phyloP scores from a whole-genome alignment of 2,888 invertebrate genomes.

The Cybosia mesomella region DNA sequence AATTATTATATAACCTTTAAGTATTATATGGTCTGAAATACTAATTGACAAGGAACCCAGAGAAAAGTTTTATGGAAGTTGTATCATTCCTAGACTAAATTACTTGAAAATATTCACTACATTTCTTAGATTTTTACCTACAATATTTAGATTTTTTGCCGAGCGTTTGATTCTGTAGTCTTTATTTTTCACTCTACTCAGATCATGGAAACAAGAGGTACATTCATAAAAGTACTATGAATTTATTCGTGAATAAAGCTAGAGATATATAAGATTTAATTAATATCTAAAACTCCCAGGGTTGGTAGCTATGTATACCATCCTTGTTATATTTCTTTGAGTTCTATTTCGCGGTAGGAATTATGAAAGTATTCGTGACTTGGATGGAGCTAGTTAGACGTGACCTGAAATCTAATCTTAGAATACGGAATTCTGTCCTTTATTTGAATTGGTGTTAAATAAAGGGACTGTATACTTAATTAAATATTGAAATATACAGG shows the following conservation, averaged over 20 bases:
- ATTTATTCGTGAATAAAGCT: not conserved
- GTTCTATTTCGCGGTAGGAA: conserved; percentile 39
- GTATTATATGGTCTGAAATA: too few species aligned
- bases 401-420: conserved; percentile 36
- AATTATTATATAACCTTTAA: too few species aligned
- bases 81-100: too few species aligned
- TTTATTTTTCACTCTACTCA: too few species aligned
- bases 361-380: conserved; percentile 34
- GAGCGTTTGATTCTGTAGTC: too few species aligned
- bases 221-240: not conserved
- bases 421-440: conserved; percentile 13
- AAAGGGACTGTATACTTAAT: not conserved
- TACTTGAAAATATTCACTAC: too few species aligned
- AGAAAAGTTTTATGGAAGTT: too few species aligned
- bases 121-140: too few species aligned
- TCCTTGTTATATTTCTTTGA: conserved; percentile 25
- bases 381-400: conserved; percentile 26
- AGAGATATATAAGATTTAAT: conserved; percentile 8
- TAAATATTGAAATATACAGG: not conserved
- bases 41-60: too few species aligned
- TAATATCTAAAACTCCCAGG: conserved; percentile 6
- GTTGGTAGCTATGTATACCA: conserved; percentile 32
- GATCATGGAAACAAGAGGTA: not conserved
- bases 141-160: too few species aligned
- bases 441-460: conserved; percentile 7